Percentiles rank a stretch among this genome's conserved stretches.
phyloP scores from a whole-genome alignment of 2,888 invertebrate genomes.

The Ophion slaviceki region DNA sequence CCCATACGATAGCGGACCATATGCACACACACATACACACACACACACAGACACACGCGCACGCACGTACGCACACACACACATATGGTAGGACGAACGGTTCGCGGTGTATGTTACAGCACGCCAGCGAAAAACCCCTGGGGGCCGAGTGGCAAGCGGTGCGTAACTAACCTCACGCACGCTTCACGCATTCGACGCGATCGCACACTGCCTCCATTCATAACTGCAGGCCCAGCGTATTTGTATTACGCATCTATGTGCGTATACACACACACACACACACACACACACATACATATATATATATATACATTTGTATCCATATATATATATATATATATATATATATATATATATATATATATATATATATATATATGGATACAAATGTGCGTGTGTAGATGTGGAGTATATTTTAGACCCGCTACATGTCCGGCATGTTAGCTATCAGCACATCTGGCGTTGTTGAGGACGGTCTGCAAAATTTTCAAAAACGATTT shows the following conservation, averaged over 20 bases:
- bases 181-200: conserved; percentile 79
- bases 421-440: no score
- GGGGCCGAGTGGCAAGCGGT: conserved; percentile 77
- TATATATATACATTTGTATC: conserved; percentile 54
- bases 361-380: conserved; percentile 5
- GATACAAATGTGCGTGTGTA: neutral
- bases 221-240: conserved; percentile 70
- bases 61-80: conserved; percentile 5
- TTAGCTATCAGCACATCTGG: neutral
- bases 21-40: conserved; percentile 21
- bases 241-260: conserved; percentile 41
- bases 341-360: conserved; percentile 10
- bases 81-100: conserved; percentile 37
- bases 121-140: conserved; percentile 71
- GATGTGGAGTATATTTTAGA: no score
- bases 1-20: conserved; percentile 45
- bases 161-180: conserved; percentile 82
- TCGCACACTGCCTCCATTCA: conserved; percentile 81
- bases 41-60: conserved; percentile 16
- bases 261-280: no score
- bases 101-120: conserved; percentile 64
- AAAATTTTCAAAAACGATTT: no score
- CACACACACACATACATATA: no score
- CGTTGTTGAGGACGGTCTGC: no score
- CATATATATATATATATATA: conserved; percentile 59